Base-by-base conservation (phyloP, 2,797 vertebrate genomes). In the Urophycis tenuis region DNA sequence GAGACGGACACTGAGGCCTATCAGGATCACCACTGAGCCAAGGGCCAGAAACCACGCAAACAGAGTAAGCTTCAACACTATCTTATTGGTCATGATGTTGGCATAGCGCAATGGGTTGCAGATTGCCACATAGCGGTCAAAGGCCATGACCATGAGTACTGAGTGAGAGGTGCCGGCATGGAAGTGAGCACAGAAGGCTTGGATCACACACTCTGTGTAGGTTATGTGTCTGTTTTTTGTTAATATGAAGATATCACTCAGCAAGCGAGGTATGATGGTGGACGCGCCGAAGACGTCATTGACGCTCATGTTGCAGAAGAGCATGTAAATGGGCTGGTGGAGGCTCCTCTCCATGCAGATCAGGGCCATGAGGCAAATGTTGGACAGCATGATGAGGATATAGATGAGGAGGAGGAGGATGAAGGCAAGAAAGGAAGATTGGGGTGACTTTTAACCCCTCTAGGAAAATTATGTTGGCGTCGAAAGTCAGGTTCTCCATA, bases 121-220 rank as follows among this genome's bases (percentile, higher is more conserved):
- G 74, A 95, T 89, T 3, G 94, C 94, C 32, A 95, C 81, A 0
- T 94, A 95, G 0, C 92, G 85, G 82, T 95, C 94, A 0, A 93
- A 92, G 0, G 93, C 93, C 94, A 95, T 94, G 1, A 92, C 90
- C 81, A 95, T 87, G 53, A 95, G 87, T 0, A 94, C 87, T 0
- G 88, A 87, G 1, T 94, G 93, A 1, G 92, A 91, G 2, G 88
- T 83, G 0, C 90, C 90, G 14, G 88, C 92, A 35, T 90, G 91
- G 8, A 92, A 86, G 3, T 95, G 94, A 10, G 85, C 86, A 64
- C 88, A 86, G 83, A 94, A 95, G 77, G 94, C 93, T 84, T 95
- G 94, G 0, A 89, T 8, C 0, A 93, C 2, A 73, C 93, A 94
- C 25, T 85, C 83, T 0, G 84, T 78, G 0, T 94, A 94, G 10